Conservation (phyloP, 2,888 invertebrate species). For the Trichopria drosophilae region DNA sequence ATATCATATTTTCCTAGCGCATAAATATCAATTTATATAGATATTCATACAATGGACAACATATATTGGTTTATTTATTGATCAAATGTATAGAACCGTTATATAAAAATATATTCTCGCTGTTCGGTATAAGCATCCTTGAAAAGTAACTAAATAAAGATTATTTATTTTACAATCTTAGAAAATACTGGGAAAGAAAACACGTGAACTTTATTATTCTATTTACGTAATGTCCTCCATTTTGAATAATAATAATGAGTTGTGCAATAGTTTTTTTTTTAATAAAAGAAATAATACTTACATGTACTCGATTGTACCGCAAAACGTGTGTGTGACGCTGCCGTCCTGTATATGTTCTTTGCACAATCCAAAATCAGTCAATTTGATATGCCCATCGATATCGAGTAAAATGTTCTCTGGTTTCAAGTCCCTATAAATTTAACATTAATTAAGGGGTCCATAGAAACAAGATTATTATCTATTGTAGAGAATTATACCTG, state of each 20-base stretch:
- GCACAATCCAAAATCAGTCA: slow-evolving; percentile 56
- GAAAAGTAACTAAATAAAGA: too few relatives aligned
- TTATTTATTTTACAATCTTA: too few relatives aligned
- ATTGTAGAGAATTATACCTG: slow-evolving; percentile 56
- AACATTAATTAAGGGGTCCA: not conserved
- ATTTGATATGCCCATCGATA: slow-evolving; percentile 81
- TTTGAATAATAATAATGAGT: not conserved
- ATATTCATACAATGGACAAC: too few relatives aligned
- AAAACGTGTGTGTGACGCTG: slow-evolving; percentile 95
- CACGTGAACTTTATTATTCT: too few relatives aligned
- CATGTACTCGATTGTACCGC: slow-evolving; percentile 99
- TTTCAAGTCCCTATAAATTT: slow-evolving; percentile 88
- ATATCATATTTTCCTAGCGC: too few relatives aligned
- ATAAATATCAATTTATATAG: too few relatives aligned
- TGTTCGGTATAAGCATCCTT: too few relatives aligned
- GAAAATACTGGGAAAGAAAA: too few relatives aligned
- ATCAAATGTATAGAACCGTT: too few relatives aligned
- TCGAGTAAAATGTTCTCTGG: slow-evolving; percentile 98
- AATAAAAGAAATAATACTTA: slow-evolving; percentile 60
- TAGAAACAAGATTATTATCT: slow-evolving; percentile 1
- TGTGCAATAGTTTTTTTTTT: not conserved
- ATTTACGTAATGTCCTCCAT: too few relatives aligned
- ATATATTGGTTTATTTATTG: too few relatives aligned
- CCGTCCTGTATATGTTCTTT: slow-evolving; percentile 68
- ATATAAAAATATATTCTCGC: too few relatives aligned